These are phyloP conservation scores for Sarcophaga bullata DNA, from an alignment of 1,140 invertebrate species.

Conservation along the genomic window DNA sequence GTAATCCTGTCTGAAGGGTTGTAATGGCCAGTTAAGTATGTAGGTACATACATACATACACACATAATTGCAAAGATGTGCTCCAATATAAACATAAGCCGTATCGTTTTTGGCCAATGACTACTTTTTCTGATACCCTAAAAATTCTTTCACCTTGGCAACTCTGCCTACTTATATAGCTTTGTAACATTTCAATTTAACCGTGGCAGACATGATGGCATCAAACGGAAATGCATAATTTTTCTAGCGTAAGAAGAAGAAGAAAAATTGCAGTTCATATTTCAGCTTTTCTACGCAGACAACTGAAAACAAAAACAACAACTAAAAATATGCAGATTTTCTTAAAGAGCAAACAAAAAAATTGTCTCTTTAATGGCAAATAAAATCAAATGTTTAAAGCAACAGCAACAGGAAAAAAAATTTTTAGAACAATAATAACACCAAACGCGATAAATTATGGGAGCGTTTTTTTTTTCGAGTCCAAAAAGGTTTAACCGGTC, in stretches of 20 bases:
- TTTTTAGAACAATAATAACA: too few species aligned
- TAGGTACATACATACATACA: too few species aligned
- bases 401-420: not conserved
- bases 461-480: not conserved
- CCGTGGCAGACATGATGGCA: not conserved
- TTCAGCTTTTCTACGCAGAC: not conserved
- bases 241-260: not conserved
- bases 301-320: not conserved
- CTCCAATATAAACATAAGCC: too few species aligned
- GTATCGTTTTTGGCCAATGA: too few species aligned
- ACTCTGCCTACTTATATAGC: not conserved
- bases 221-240: slow-evolving; percentile 26
- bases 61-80: too few species aligned
- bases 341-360: not conserved
- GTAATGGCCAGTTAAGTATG: too few species aligned
- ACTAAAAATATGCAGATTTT: slow-evolving; percentile 3
- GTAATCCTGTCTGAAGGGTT: too few species aligned
- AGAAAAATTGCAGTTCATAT: not conserved
- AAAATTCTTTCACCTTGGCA: not conserved
- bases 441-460: too few species aligned
- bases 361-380: not conserved
- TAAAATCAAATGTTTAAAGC: not conserved
- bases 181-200: slow-evolving; percentile 5
- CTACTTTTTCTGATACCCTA: too few species aligned
- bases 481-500: not conserved